A percentile compares a stretch with the other conserved stretches of the same genome.
Conservation (phyloP, 2,113 vertebrate species). For the Osmerus mordax region DNA sequence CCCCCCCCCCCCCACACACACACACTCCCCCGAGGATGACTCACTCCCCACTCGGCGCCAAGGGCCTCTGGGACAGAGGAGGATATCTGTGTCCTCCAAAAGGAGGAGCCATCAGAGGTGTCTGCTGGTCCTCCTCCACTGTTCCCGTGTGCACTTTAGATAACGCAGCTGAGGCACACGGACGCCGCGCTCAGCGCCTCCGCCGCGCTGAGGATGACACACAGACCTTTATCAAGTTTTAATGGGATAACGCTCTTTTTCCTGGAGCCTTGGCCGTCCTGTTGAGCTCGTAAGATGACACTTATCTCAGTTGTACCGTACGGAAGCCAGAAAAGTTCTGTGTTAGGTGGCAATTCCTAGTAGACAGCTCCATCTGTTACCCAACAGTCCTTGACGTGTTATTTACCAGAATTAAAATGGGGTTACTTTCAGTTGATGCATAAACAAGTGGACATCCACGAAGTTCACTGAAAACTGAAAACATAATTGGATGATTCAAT, state of each 20-base stretch:
- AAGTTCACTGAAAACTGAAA: too few relatives aligned
- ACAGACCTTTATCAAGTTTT: constrained; percentile 46
- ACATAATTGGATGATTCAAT: too few relatives aligned
- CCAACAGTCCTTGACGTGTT: too few relatives aligned
- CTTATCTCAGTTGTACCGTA: not conserved
- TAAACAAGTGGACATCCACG: too few relatives aligned
- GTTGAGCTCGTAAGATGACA: constrained; percentile 46
- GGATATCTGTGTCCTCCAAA: constrained; percentile 34
- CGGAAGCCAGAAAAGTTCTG: too few relatives aligned
- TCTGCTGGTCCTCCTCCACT: constrained; percentile 38
- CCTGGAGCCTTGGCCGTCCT: constrained; percentile 43
- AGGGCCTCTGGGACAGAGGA: constrained; percentile 25
- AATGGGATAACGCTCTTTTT: constrained; percentile 42
- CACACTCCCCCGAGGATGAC: constrained; percentile 20
- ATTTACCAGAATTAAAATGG: too few relatives aligned
- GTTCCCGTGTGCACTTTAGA: constrained; percentile 54
- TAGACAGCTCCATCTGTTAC: too few relatives aligned
- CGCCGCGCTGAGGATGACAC: constrained; percentile 15
- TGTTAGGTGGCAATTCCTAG: too few relatives aligned
- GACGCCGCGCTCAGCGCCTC: constrained; percentile 35
- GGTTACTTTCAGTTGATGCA: too few relatives aligned
- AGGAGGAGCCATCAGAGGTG: constrained; percentile 40
- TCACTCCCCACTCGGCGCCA: constrained; percentile 30
- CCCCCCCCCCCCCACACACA: constrained; percentile 4
- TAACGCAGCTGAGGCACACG: constrained; percentile 27